Base-by-base conservation (phyloP, 2,113 vertebrate genomes). In the Delphinus delphis region DNA sequence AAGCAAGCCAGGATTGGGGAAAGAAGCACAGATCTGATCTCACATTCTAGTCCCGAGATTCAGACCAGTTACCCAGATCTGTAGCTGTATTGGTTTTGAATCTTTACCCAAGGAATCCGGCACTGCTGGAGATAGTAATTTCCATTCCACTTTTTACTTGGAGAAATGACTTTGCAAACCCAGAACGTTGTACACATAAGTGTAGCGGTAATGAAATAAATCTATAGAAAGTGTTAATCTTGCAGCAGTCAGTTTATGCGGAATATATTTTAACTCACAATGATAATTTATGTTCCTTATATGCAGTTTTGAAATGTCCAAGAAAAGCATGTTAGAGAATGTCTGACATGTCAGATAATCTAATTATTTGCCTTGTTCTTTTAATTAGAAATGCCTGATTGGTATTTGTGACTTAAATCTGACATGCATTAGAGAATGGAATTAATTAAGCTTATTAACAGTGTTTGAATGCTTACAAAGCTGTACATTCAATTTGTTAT, bases 391-490 rank as follows among this genome's bases (percentile, higher is more conserved):
- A 93, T 68, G 14, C 50, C 73, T 92, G 73, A 86, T 89, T 82
- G 73, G 67, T 83, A 94, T 31, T 55, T 53, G 41, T 83, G 80
- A 96, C 90, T 97, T 79, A 95, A 96, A 96, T 73, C 80, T 97
- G 90, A 95, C 26, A 90, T 25, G n/a, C 58, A 88, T 65, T 84
- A 81, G n/a, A n/a, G 47, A 89, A 86, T 85, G 2, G 67, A 95
- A 87, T 95, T 92, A 96, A 90, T 88, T 77, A 85, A 70, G 55
- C 41, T 90, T 97, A 89, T 44, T 90, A 85, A 87, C 58, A 65
- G 68, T 84, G 50, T 84, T 90, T 88, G 33, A 88, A 86, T 95
- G 26, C 33, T 88, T 86, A 67, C 20, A 83, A 96, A 50, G 25
- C 92, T 94, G 6, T 73, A 93, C 65, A 85, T 68, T 90, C 31